phyloP scores from a whole-genome alignment of 2,797 vertebrate species.

The Parauchenoglanis ngamensis region DNA sequence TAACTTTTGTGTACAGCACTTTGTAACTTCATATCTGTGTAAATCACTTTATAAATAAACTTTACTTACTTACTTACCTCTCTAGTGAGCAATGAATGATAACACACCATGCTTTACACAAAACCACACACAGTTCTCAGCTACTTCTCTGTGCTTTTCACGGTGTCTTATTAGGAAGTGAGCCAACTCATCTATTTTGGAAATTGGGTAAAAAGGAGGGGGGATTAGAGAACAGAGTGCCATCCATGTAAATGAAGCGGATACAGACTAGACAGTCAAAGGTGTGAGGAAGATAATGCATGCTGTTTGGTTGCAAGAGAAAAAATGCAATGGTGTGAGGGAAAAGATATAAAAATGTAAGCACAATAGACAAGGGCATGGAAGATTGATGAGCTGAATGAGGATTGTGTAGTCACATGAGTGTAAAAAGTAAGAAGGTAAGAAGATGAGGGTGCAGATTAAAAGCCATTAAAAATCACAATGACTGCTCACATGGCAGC shows the following conservation, averaged over 20 bases:
- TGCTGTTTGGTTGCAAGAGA: not conserved
- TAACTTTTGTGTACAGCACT: no score
- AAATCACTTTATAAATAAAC: no score
- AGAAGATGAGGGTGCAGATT: not conserved
- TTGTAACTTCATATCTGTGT: no score
- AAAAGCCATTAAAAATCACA: not conserved
- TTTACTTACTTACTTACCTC: not conserved
- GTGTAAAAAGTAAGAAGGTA: not conserved
- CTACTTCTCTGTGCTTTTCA: slow-evolving; percentile 20
- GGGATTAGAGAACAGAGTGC: slow-evolving; percentile 11
- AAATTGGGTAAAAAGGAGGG: slow-evolving; percentile 11
- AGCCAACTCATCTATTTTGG: slow-evolving; percentile 40
- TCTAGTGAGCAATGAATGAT: not conserved
- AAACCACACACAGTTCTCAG: not conserved
- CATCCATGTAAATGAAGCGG: slow-evolving; percentile 3
- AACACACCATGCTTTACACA: not conserved
- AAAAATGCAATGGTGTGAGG: not conserved
- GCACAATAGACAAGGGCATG: not conserved
- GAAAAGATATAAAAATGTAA: not conserved
- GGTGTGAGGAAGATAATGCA: not conserved
- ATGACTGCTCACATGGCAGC: not conserved
- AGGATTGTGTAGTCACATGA: not conserved
- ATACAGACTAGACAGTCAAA: slow-evolving; percentile 2
- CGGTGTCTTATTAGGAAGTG: slow-evolving; percentile 34
- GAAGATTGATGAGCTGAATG: slow-evolving; percentile 11